phyloP scores from a whole-genome alignment of 2,888 invertebrate species.

The Acanthosepion lycidas region DNA sequence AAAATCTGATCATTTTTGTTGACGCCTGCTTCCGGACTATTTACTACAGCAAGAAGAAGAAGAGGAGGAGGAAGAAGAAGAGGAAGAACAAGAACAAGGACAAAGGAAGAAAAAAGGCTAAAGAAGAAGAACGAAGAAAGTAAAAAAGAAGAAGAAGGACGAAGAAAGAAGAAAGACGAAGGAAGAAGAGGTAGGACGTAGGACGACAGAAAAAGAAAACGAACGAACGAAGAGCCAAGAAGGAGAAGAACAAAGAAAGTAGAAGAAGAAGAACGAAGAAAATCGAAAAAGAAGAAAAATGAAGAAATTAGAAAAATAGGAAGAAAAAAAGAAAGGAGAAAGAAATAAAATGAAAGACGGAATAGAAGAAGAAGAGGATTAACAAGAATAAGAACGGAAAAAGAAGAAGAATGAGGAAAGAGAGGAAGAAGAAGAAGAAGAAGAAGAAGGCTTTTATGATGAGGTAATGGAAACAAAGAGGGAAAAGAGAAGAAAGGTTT shows the following conservation, averaged over 20 bases:
- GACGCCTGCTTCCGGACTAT: background rate
- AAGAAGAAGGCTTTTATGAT: no score
- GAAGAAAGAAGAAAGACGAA: background rate
- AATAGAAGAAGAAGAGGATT: no score
- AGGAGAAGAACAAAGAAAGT: no score
- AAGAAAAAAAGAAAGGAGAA: no score
- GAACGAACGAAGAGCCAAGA: no score
- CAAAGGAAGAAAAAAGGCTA: background rate
- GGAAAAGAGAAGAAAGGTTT: no score
- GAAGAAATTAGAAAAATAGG: background rate
- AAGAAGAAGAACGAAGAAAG: no score
- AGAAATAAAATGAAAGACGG: no score
- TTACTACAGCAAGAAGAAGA: background rate
- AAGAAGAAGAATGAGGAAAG: no score
- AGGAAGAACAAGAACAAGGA: conserved; percentile 15
- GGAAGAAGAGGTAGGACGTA: background rate
- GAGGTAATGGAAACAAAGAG: no score
- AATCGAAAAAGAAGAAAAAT: background rate
- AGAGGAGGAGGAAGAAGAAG: conserved; percentile 33
- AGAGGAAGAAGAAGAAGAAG: no score
- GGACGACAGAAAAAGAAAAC: background rate
- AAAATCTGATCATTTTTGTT: background rate
- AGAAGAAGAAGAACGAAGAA: background rate
- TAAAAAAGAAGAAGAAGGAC: background rate
- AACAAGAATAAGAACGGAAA: no score